A percentile compares a stretch with the other conserved stretches of the same genome.
These are phyloP conservation scores for Trissoscelio sp. DNA, from an alignment of 2,888 invertebrate species.

Conservation along the genomic window DNA sequence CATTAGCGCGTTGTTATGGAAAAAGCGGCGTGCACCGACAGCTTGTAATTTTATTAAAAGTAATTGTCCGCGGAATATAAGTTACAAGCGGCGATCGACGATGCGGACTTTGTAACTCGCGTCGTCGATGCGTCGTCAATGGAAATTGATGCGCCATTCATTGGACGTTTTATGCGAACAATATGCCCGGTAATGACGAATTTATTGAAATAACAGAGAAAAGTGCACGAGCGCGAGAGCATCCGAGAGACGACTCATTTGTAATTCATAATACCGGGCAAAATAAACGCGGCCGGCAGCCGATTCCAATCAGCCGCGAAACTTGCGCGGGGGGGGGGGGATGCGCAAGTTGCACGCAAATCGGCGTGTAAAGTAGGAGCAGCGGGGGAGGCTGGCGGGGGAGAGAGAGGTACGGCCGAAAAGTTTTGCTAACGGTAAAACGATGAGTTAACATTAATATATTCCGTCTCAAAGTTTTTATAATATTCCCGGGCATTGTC, in stretches of 20 bases:
- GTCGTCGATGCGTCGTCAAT: slow-evolving; percentile 33
- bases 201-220: slow-evolving; percentile 45
- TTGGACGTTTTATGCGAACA: slow-evolving; percentile 33
- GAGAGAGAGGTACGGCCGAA: slow-evolving; percentile 74
- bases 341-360: background rate
- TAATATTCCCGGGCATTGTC: slow-evolving; percentile 83
- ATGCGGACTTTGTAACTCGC: slow-evolving; percentile 23
- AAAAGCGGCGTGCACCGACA: slow-evolving; percentile 19
- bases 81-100: slow-evolving; percentile 36
- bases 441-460: slow-evolving; percentile 83
- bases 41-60: slow-evolving; percentile 42
- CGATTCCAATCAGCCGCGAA: slow-evolving; percentile 7
- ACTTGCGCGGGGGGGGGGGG: background rate
- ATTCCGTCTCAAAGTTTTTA: slow-evolving; percentile 83
- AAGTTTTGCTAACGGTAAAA: slow-evolving; percentile 83
- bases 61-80: slow-evolving; percentile 45
- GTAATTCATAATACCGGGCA: background rate
- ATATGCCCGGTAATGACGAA: slow-evolving; percentile 40
- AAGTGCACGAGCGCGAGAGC: slow-evolving; percentile 10
- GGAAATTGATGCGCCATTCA: slow-evolving; percentile 54
- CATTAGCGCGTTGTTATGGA: slow-evolving; percentile 14
- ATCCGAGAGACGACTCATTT: background rate
- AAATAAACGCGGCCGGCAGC: slow-evolving; percentile 48
- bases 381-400: slow-evolving; percentile 19
- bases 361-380: background rate